Evolutionary conservation across 1,140 invertebrate genomes (phyloP).

Genomic region (Diprion similis): DNA sequence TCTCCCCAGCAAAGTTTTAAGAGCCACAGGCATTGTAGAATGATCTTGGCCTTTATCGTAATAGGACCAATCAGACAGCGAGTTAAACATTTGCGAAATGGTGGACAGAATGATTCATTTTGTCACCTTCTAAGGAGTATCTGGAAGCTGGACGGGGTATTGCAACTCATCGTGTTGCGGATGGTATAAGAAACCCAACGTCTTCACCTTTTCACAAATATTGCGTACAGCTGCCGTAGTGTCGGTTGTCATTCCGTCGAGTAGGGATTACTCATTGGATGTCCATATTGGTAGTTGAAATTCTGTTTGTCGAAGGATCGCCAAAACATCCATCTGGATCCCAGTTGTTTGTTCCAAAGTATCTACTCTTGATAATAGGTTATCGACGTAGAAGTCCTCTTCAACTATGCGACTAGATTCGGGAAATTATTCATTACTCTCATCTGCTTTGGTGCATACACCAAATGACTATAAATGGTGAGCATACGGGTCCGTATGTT

Average conservation of each 20-base stretch:
- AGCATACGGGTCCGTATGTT: conserved; percentile 45
- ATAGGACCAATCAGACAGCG: conserved; percentile 27
- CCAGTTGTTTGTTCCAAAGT: conserved; percentile 41
- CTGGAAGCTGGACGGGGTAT: conserved; percentile 11
- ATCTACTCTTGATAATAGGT: conserved; percentile 28
- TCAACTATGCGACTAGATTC: conserved; percentile 16
- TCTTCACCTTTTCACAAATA: conserved; percentile 11
- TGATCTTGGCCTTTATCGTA: conserved; percentile 40
- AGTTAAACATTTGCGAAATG: conserved; percentile 32
- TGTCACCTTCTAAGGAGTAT: conserved; percentile 25
- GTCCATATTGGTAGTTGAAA: conserved; percentile 48
- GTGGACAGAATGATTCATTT: conserved; percentile 27
- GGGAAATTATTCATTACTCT: conserved; percentile 35
- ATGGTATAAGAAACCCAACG: conserved; percentile 34
- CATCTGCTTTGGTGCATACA: conserved; percentile 36
- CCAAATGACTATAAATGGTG: conserved; percentile 11
- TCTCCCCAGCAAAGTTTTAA: conserved; percentile 47
- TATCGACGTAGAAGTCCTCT: conserved; percentile 36
- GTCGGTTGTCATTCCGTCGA: conserved; percentile 10
- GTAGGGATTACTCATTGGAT: conserved; percentile 34
- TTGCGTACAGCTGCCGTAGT: conserved; percentile 1
- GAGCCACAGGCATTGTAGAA: conserved; percentile 47
- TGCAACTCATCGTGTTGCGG: conserved; percentile 27
- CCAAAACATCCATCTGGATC: conserved; percentile 27
- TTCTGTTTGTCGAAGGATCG: conserved; percentile 31